A percentile compares a stretch with the other conserved stretches of the same genome.
Evolutionary conservation across 2,797 vertebrate genomes (phyloP).

Genomic region (Enteromius treurensis): DNA sequence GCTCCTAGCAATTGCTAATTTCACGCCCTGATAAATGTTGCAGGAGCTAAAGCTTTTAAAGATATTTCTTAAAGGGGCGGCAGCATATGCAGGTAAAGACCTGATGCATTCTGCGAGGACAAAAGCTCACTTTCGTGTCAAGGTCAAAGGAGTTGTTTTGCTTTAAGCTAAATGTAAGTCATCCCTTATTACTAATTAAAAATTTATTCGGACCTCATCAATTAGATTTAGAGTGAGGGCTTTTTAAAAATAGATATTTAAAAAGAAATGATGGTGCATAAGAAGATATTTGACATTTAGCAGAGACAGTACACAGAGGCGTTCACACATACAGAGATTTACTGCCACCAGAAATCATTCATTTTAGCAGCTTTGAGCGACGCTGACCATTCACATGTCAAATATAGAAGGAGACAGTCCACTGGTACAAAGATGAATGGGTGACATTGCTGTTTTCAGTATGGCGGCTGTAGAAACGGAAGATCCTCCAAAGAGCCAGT

Average conservation of each 20-base stretch:
- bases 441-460: background rate
- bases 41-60: conserved; percentile 68
- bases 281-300: conserved; percentile 38
- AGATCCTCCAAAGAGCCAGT: background rate
- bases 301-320: background rate
- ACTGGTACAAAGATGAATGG: conserved; percentile 7
- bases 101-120: conserved; percentile 28
- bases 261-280: conserved; percentile 8
- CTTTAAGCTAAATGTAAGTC: conserved; percentile 43
- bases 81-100: conserved; percentile 51
- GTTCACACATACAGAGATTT: conserved; percentile 9
- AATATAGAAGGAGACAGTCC: background rate
- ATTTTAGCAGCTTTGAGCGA: conserved; percentile 1
- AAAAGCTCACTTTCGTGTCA: conserved; percentile 52
- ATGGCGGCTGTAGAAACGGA: background rate
- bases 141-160: conserved; percentile 56
- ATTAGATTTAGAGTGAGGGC: conserved; percentile 41
- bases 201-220: conserved; percentile 33
- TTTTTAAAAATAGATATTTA: conserved; percentile 34
- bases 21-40: conserved; percentile 75
- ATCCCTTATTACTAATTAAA: conserved; percentile 30
- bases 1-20: conserved; percentile 74
- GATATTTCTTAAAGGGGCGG: conserved; percentile 68
- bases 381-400: conserved; percentile 3
- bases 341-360: conserved; percentile 13